Evolutionary conservation across 2,113 vertebrate genomes (phyloP).

Genomic region (Rana temporaria): DNA sequence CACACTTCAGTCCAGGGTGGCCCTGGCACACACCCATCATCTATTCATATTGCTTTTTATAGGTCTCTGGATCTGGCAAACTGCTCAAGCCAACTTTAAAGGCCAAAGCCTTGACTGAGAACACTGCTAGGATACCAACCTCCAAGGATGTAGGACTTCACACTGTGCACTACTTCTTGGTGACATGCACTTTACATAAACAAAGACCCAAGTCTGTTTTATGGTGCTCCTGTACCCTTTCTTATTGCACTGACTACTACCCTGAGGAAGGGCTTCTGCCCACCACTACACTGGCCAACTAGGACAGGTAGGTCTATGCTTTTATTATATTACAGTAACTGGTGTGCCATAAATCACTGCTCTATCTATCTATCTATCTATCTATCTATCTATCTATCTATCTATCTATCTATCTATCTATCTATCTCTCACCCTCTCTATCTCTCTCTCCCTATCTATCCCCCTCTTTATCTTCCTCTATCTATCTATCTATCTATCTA

Average conservation of each 20-base stretch:
- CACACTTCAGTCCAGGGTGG: constrained; percentile 67
- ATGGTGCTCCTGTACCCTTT: constrained; percentile 82
- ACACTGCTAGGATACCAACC: constrained; percentile 67
- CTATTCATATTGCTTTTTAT: constrained; percentile 63
- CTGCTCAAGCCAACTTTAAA: constrained; percentile 71
- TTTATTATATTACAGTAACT: not conserved
- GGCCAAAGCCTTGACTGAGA: constrained; percentile 61
- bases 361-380: no score
- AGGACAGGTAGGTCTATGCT: constrained; percentile 76
- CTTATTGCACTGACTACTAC: constrained; percentile 76
- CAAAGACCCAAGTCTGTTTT: constrained; percentile 76
- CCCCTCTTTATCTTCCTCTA: no score
- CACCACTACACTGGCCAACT: constrained; percentile 73
- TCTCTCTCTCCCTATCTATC: no score
- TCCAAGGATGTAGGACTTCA: constrained; percentile 72
- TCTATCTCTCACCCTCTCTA: no score
- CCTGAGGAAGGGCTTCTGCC: constrained; percentile 76
- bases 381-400: no score
- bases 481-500: no score
- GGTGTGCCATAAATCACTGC: no score
- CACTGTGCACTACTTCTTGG: constrained; percentile 70
- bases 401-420: no score
- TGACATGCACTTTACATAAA: constrained; percentile 82
- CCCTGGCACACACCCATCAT: constrained; percentile 73
- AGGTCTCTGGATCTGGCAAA: constrained; percentile 61